Evolutionary conservation across 2,113 vertebrate genomes (phyloP).

Genomic region (Varanus komodoensis): DNA sequence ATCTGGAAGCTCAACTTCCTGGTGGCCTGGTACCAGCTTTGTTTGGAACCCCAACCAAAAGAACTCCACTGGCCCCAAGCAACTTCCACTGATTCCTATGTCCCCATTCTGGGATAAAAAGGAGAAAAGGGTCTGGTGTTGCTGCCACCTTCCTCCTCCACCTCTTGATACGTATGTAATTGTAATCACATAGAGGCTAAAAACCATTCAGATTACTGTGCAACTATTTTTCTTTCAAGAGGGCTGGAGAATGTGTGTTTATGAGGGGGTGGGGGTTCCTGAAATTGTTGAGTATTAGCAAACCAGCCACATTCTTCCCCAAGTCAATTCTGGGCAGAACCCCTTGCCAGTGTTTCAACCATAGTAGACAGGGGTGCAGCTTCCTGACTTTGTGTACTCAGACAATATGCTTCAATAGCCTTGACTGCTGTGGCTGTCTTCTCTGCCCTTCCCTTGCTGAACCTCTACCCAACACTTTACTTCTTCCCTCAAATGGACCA

Average conservation of each 20-base stretch:
- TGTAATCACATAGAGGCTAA: too few species aligned
- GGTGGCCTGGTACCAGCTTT: background rate
- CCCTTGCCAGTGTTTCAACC: background rate
- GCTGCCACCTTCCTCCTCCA: background rate
- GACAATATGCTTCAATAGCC: background rate
- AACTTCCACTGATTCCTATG: background rate
- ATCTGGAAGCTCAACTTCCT: rapidly evolving
- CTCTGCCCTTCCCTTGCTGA: background rate
- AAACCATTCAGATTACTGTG: too few species aligned
- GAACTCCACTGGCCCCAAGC: background rate
- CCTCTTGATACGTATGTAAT: background rate
- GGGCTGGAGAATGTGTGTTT: too few species aligned
- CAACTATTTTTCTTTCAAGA: too few species aligned
- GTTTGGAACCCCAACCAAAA: background rate
- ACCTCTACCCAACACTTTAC: background rate
- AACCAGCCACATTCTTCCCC: background rate
- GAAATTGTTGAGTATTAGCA: too few species aligned
- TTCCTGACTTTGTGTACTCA: background rate
- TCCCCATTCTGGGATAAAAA: background rate
- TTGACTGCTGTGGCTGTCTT: background rate
- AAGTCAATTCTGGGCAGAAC: background rate
- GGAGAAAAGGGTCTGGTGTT: background rate
- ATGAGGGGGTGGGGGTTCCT: too few species aligned
- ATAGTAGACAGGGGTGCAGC: background rate
- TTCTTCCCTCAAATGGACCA: background rate